A percentile compares a stretch with the other conserved stretches of the same genome.
Evolutionary conservation across 2,888 invertebrate genomes (phyloP).

Genomic region (Lepeophtheirus nordmannii): DNA sequence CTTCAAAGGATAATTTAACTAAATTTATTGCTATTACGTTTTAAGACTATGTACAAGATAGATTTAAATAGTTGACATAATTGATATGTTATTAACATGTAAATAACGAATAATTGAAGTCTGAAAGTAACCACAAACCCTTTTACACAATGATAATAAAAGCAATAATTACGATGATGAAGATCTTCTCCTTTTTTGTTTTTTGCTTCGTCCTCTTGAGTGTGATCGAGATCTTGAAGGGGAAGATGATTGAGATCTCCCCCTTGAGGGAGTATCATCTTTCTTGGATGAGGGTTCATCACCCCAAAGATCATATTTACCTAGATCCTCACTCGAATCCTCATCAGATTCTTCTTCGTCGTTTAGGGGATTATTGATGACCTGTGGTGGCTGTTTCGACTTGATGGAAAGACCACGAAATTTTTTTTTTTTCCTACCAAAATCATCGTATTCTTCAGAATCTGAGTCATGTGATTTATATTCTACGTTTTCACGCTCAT

Average conservation of each 20-base stretch:
- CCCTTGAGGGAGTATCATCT: not conserved
- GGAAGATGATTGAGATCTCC: not conserved
- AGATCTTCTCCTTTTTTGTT: not conserved
- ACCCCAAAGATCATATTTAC: slow-evolving; percentile 63
- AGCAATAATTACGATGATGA: not conserved
- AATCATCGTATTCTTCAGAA: slow-evolving; percentile 91
- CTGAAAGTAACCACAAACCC: no score
- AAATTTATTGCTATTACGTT: no score
- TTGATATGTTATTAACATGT: no score
- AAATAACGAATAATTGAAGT: no score
- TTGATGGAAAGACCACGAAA: not conserved
- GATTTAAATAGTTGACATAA: no score
- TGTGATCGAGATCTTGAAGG: slow-evolving; percentile 10
- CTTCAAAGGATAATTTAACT: no score
- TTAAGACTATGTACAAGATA: no score
- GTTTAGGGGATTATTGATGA: slow-evolving; percentile 27
- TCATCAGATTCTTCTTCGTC: slow-evolving; percentile 34
- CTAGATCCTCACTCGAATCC: slow-evolving; percentile 46
- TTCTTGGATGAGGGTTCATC: slow-evolving; percentile 35
- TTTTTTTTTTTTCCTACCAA: slow-evolving; percentile 39
- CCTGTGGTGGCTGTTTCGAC: no score
- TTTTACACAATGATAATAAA: not conserved
- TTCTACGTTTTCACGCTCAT: slow-evolving; percentile 88
- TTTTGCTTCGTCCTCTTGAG: slow-evolving; percentile 7
- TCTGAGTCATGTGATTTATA: slow-evolving; percentile 72